Evolutionary conservation across 2,113 vertebrate genomes (phyloP), one percentile per base, ranked within the genome.

Genomic region (Meles meles): DNA sequence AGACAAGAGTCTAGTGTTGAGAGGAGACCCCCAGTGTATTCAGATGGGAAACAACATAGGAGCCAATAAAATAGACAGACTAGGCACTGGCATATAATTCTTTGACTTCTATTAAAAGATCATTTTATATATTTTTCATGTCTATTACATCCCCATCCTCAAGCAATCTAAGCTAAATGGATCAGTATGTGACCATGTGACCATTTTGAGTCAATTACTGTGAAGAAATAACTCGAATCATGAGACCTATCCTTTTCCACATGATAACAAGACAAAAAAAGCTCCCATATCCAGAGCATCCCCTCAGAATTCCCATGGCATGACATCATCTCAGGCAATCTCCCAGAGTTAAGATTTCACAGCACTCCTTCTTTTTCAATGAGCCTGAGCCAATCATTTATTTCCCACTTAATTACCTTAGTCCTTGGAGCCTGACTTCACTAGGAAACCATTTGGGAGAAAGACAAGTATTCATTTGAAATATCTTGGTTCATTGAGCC

Each of bases 321-420:
- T 65, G 49, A 88, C 88, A 61, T 91, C 59, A 69, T 72, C 77
- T 91, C 81, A 85, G 57, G 77, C 63, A 86, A 88, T 88, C 82
- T 69, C 47, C 6, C 8, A 42, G 17, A 77, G 18, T 6, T 86
- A 74, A 97, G 17, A 80, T 49, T 91, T 69, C 34, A n/a, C 29
- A 79, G 37, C 20, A 37, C 20, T 71, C 47, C 65, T 74, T 23
- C 71, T 79, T 88, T 84, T 52, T n/a, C 89, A 91, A 91, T 52
- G 88, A 96, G 67, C 77, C 55, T 85, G 82, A 93, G 29, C 86
- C n/a, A 82, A 55, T 72, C 82, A 80, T 93, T 95, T 96, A 88
- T 93, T 86, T 91, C 83, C 71, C 92, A 82, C 72, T 79, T 94
- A 94, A 97, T 94, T 52, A 88, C 44, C 87, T 96, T 93, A 90